Evolutionary conservation across 2,797 vertebrate genomes (phyloP).

Genomic region (Sarcoramphus papa): DNA sequence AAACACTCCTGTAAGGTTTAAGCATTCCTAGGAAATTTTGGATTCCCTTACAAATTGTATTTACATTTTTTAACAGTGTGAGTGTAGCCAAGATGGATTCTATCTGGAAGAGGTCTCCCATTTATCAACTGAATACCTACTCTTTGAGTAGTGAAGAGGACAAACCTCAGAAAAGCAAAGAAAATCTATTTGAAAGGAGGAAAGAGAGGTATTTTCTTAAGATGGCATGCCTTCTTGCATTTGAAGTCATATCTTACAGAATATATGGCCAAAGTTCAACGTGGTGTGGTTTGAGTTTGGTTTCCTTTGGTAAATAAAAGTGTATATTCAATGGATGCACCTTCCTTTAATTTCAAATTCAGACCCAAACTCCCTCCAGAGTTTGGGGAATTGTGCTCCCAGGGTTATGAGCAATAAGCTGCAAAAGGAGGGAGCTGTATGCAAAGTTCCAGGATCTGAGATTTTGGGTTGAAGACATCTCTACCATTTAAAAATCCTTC

Average conservation of each 20-base stretch:
- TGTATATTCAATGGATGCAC: background rate
- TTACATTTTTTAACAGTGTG: background rate
- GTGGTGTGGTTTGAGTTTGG: background rate
- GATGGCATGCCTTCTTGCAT: background rate
- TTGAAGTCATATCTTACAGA: background rate
- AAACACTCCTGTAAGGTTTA: background rate
- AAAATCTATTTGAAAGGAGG: background rate
- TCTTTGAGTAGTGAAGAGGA: background rate
- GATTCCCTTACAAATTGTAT: background rate
- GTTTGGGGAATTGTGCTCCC: background rate
- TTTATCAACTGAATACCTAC: background rate
- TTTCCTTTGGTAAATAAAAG: background rate
- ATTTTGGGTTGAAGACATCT: background rate
- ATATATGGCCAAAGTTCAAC: background rate
- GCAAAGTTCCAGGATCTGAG: background rate
- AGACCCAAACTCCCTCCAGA: background rate
- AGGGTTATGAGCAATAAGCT: background rate
- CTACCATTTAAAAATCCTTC: background rate
- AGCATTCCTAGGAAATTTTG: slow-evolving; percentile 8
- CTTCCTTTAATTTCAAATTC: background rate
- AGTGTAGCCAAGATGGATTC: background rate
- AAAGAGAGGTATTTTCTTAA: background rate
- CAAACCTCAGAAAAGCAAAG: background rate
- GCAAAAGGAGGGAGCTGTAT: background rate
- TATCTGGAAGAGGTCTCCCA: background rate